Evolutionary conservation across 2,888 invertebrate species (phyloP), one percentile per base, ranked within the genome.

Genomic region (Metopia argyrocephala): DNA sequence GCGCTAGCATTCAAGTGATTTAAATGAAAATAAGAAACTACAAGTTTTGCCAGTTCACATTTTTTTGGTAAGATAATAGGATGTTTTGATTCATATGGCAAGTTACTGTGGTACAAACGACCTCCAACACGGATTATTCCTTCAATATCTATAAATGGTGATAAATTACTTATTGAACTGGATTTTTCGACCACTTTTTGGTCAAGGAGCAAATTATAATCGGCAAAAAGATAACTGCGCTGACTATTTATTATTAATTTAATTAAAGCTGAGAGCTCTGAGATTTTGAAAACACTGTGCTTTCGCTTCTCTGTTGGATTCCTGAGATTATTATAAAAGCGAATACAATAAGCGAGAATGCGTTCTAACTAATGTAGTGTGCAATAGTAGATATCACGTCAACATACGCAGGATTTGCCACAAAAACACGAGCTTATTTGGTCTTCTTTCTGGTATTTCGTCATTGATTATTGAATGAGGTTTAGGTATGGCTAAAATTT

Each of bases 1-100:
- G 76, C 68, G 4, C 76, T 56, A 12, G 76, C 69, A 31, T 76
- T 62, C 56, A 76, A 38, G 12, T 54, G 54, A 23, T 54, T 66
- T 18, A 66, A 23, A 25, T 54, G 66, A 18, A 38, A 54, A 48
- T 4, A 69, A 31, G n/a, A 18, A 0, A 69, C 48, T 23, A 76
- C 21, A 7, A 56, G 21, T 25, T 38, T 57, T 46, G 56, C 45
- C 25, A 69, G 20, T 23, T 46, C 27, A 28, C n/a, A 57, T 20
- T n/a, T 27, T 69, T 69, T 69, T 18, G 69, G 48, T 20, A 69
- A 15, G 27, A 69, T 69, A 46, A 69, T 57, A 56, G 56, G 56
- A 45, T 68, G 68, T 25, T 68, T 23, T 2, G 45, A 56, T n/a
- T 68, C 38, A 46, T 62, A 57, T n/a, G 50, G 4, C 61, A 59